Conservation (phyloP, 2,113 vertebrate species). For the Gavialis gangeticus region DNA sequence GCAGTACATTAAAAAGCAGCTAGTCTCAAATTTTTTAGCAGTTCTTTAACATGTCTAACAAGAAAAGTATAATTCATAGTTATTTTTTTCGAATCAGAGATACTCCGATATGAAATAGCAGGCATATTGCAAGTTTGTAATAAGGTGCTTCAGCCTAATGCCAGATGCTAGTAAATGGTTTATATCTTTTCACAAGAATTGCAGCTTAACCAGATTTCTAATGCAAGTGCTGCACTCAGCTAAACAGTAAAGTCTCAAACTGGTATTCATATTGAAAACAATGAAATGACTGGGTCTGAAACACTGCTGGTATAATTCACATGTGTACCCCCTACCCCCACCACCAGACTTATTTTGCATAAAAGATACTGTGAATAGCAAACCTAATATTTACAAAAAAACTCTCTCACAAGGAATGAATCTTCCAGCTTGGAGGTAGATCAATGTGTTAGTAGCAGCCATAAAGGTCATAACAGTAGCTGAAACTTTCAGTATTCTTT, state of each 20-base stretch:
- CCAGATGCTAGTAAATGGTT: background rate
- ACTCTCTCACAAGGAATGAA: too few species aligned
- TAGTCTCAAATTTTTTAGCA: background rate
- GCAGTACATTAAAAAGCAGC: background rate
- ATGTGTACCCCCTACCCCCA: too few species aligned
- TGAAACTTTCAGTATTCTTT: too few species aligned
- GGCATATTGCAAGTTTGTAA: background rate
- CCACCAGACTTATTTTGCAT: too few species aligned
- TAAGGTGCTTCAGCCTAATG: background rate
- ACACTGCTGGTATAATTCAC: too few species aligned
- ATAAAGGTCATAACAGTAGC: too few species aligned
- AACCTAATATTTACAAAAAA: too few species aligned
- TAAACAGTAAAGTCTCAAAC: background rate
- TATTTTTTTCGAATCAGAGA: background rate
- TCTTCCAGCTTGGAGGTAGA: too few species aligned
- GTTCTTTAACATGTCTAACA: background rate
- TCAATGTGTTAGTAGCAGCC: too few species aligned
- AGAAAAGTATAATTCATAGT: background rate
- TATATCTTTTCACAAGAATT: constrained; percentile 21
- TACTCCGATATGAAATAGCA: background rate
- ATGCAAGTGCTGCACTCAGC: background rate
- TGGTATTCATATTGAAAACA: background rate
- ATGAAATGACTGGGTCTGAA: background rate
- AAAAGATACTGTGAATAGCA: too few species aligned
- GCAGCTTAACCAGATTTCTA: background rate